These are phyloP conservation scores for Mesitornis unicolor DNA, from an alignment of 2,113 vertebrate species.

Conservation along the genomic window DNA sequence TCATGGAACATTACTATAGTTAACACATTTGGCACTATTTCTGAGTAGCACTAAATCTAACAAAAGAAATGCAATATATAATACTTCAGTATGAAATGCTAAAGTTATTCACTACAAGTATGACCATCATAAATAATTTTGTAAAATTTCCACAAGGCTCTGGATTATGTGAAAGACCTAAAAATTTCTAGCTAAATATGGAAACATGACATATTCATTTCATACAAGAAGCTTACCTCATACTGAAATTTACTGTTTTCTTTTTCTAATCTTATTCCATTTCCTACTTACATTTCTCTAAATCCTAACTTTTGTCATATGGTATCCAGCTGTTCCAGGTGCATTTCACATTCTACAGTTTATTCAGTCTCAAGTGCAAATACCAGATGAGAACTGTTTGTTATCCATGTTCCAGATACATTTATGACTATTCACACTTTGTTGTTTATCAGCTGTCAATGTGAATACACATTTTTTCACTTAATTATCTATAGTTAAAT, in stretches of 20 bases:
- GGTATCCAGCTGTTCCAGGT: constrained; percentile 61
- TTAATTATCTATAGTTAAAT: constrained; percentile 64
- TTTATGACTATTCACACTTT: constrained; percentile 54
- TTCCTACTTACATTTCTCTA: constrained; percentile 62
- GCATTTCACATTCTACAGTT: constrained; percentile 57
- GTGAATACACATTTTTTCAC: constrained; percentile 52
- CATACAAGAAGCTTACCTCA: constrained; percentile 14
- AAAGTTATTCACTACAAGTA: not conserved
- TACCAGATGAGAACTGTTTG: constrained; percentile 22
- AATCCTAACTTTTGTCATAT: constrained; percentile 57
- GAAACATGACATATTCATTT: not conserved
- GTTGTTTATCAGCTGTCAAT: constrained; percentile 36
- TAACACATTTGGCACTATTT: constrained; percentile 19
- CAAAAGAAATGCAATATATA: constrained; percentile 1
- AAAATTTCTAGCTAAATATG: constrained; percentile 41
- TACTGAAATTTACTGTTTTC: constrained; percentile 47
- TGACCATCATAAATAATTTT: not conserved
- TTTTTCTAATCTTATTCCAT: constrained; percentile 58
- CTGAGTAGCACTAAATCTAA: not conserved
- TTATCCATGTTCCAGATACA: constrained; percentile 2
- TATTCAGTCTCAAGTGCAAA: constrained; percentile 60
- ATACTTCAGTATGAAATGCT: constrained; percentile 20
- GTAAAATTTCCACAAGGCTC: constrained; percentile 6
- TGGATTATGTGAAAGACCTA: constrained; percentile 40
- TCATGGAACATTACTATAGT: not conserved